These are phyloP conservation scores for Oxyruncus cristatus DNA, from an alignment of 2,113 vertebrate genomes.

Conservation along the genomic window DNA sequence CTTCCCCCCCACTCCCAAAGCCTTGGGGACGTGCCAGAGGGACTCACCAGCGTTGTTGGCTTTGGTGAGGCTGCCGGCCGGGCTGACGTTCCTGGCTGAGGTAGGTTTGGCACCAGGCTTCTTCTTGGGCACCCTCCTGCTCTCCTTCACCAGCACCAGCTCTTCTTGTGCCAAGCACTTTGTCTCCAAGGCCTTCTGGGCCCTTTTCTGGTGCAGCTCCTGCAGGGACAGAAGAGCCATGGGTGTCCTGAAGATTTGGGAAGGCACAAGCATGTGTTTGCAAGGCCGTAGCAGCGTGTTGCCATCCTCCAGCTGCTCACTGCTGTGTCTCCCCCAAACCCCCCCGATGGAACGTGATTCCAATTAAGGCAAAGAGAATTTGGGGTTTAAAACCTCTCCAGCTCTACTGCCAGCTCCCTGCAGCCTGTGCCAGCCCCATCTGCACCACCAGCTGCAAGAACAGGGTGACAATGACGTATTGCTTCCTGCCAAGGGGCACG, in stretches of 20 bases:
- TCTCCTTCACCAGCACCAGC: conserved; percentile 34
- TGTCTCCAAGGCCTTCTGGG: conserved; percentile 63
- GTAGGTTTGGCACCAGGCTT: conserved; percentile 55
- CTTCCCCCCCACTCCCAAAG: not conserved
- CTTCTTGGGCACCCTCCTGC: conserved; percentile 57
- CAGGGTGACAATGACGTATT: not conserved
- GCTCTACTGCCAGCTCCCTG: not conserved
- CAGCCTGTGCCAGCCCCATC: not conserved
- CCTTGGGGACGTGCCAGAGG: rapidly evolving
- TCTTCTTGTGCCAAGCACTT: conserved; percentile 67
- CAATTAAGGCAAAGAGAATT: conserved; percentile 6
- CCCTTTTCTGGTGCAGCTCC: conserved; percentile 90
- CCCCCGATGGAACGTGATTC: rapidly evolving
- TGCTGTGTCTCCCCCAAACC: not conserved
- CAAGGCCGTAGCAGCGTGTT: not conserved
- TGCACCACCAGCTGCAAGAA: not conserved
- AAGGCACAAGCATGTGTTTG: not conserved
- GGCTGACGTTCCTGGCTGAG: not conserved
- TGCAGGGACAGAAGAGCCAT: not conserved
- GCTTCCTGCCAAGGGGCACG: not conserved
- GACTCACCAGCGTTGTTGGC: conserved; percentile 81
- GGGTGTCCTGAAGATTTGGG: not conserved
- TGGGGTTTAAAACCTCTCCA: not conserved
- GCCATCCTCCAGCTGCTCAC: not conserved
- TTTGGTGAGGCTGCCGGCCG: conserved; percentile 60